Percentiles rank a stretch among this genome's conserved stretches.
These are phyloP conservation scores for Rhadina sibilatrix DNA, from an alignment of 2,113 vertebrate species.

Conservation along the genomic window DNA sequence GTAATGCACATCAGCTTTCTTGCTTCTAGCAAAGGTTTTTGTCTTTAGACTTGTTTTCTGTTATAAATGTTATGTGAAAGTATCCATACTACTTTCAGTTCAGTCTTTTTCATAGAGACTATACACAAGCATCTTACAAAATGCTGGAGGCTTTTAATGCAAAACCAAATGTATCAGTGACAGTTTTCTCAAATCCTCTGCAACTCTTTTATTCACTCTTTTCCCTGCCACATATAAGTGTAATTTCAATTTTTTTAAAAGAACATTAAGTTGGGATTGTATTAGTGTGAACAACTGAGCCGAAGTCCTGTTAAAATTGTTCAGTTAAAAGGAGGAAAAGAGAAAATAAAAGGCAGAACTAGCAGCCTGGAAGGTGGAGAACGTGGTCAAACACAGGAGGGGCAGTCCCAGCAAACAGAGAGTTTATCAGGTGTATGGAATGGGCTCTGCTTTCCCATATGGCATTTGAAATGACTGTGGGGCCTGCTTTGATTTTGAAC, in stretches of 20 bases:
- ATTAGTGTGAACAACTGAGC: not conserved
- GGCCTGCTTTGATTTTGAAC: not conserved
- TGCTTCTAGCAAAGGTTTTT: not conserved
- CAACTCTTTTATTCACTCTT: not conserved
- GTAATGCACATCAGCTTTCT: slow-evolving; percentile 19
- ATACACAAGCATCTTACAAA: not conserved
- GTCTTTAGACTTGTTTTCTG: not conserved
- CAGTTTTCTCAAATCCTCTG: not conserved
- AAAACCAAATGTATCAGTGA: not conserved
- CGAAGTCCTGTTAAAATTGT: not conserved
- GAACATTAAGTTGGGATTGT: not conserved
- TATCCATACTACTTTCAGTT: not conserved
- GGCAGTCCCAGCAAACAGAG: not conserved
- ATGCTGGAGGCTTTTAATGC: not conserved
- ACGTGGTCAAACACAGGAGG: accelerated
- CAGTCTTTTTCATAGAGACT: not conserved
- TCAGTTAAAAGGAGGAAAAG: not conserved
- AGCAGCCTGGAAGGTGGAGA: not conserved
- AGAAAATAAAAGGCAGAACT: not conserved
- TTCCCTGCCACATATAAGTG: not conserved
- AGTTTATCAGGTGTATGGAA: not conserved
- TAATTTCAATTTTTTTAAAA: not conserved
- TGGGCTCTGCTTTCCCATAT: not conserved
- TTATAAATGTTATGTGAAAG: not conserved
- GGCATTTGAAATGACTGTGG: not conserved